Percentiles rank a stretch among this genome's conserved stretches.
phyloP scores from a whole-genome alignment of 2,113 vertebrate genomes.

The Peucedramus taeniatus region DNA sequence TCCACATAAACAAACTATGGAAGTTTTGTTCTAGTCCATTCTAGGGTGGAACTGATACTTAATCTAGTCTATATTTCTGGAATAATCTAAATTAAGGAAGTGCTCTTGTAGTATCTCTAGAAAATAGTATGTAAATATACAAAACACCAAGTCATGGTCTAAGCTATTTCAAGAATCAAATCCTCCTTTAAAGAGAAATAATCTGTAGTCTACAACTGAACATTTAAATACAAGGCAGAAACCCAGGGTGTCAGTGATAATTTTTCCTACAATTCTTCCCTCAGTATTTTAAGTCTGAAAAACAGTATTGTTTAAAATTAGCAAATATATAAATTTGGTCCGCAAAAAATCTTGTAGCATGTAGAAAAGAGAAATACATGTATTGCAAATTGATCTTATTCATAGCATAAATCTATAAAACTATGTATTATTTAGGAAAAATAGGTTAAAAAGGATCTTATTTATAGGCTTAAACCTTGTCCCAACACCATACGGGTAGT shows the following conservation, averaged over 20 bases:
- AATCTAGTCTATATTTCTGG: conserved; percentile 23
- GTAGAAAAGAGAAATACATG: conserved; percentile 80
- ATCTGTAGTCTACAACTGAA: conserved; percentile 13
- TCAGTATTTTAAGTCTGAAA: conserved; percentile 37
- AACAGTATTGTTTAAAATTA: conserved; percentile 57
- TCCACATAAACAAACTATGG: neutral
- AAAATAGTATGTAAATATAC: conserved; percentile 35
- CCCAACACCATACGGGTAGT: conserved; percentile 55
- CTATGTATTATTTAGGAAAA: conserved; percentile 78
- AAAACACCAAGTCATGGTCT: conserved; percentile 27
- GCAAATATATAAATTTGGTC: conserved; percentile 71
- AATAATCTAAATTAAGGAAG: conserved; percentile 36
- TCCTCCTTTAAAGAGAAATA: conserved; percentile 63
- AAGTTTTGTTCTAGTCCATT: conserved; percentile 23
- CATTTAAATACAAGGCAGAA: conserved; percentile 49
- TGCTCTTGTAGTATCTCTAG: neutral
- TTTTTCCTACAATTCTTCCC: conserved; percentile 17
- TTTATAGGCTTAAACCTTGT: conserved; percentile 84
- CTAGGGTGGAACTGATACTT: conserved; percentile 2
- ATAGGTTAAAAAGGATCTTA: conserved; percentile 79
- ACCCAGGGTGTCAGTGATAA: conserved; percentile 29
- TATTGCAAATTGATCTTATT: conserved; percentile 68
- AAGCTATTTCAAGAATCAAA: conserved; percentile 56
- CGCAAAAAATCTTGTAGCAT: conserved; percentile 77
- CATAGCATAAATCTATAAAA: conserved; percentile 68